Conservation (phyloP, 1,140 invertebrate species). For the Coptotermes formosanus region DNA sequence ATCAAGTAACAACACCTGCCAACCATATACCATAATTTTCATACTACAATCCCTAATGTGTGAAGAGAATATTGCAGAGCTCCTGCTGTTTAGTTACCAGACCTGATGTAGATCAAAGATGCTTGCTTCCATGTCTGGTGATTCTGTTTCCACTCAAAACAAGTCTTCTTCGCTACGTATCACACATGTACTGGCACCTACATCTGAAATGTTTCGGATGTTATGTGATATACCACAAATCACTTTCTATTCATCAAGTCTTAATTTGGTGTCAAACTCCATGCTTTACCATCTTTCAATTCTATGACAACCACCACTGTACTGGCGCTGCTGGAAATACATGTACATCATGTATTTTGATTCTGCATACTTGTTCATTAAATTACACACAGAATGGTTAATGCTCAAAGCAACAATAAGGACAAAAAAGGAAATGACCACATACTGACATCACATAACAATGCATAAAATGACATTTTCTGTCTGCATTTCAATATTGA, state of each 20-base stretch:
- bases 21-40: not conserved
- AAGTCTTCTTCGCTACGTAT: not conserved
- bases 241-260: not conserved
- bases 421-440: not conserved
- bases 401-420: not conserved
- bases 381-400: no score
- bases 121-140: not conserved
- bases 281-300: no score
- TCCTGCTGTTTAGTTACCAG: not conserved
- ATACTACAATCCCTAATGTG: not conserved
- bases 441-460: not conserved
- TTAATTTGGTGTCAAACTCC: no score
- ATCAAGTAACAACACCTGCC: not conserved
- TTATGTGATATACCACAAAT: not conserved
- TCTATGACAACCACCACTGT: not conserved
- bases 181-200: constrained; percentile 14
- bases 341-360: not conserved
- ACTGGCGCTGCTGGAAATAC: not conserved
- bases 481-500: not conserved
- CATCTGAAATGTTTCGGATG: not conserved
- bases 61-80: not conserved
- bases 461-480: not conserved
- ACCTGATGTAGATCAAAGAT: not conserved
- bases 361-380: no score
- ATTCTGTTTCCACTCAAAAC: not conserved